phyloP scores from a whole-genome alignment of 2,113 vertebrate species.

The Pampusana beccarii region DNA sequence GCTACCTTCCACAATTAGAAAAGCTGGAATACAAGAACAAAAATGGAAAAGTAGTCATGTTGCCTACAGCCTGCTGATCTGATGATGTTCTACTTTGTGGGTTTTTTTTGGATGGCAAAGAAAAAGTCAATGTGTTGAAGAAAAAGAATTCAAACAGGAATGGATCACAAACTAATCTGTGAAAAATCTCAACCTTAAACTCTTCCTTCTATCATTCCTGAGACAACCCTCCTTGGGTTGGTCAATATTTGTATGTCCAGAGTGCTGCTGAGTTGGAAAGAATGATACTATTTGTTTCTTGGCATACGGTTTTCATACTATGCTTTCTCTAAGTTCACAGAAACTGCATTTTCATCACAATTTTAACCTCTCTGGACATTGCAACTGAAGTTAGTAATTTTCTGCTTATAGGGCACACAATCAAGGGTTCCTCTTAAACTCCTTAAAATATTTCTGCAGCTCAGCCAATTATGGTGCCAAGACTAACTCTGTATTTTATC shows the following conservation, averaged over 20 bases:
- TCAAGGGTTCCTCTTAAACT: not conserved
- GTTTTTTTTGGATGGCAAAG: not conserved
- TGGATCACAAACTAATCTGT: not conserved
- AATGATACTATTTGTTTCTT: not conserved
- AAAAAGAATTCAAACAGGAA: not conserved
- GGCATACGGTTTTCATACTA: not conserved
- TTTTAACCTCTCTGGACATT: not conserved
- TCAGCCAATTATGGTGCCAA: not conserved
- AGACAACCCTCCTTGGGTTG: not conserved
- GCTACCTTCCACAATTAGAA: not conserved
- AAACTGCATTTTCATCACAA: not conserved
- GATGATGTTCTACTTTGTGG: not conserved
- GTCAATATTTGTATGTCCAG: not conserved
- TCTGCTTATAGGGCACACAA: not conserved
- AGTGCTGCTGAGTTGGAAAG: not conserved
- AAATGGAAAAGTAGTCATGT: not conserved
- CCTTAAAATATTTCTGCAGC: not conserved
- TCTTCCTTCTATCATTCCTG: not conserved
- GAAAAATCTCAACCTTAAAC: not conserved
- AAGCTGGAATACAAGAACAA: not conserved
- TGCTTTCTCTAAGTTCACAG: not conserved
- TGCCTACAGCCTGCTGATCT: not conserved
- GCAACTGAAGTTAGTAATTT: not conserved
- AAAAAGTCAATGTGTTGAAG: not conserved
- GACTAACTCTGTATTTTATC: not conserved